A percentile compares a stretch with the other conserved stretches of the same genome.
Evolutionary conservation across 2,888 invertebrate species (phyloP).

Genomic region (Pandemis corylana): DNA sequence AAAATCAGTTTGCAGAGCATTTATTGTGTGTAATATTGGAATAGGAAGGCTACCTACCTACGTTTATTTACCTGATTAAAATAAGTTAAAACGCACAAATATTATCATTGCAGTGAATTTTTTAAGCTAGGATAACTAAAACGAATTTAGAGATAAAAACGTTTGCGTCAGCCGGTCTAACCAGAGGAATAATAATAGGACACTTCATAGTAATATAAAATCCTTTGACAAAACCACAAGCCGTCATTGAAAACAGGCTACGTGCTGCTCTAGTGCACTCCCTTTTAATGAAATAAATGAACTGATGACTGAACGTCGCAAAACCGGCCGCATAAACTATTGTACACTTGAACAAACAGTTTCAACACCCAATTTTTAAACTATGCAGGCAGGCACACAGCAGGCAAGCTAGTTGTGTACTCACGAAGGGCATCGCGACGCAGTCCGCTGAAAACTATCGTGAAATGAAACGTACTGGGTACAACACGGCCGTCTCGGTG

Average conservation of each 20-base stretch:
- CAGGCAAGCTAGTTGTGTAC: constrained; percentile 66
- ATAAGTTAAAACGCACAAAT: too few species aligned
- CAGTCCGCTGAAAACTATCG: constrained; percentile 76
- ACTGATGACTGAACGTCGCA: constrained; percentile 26
- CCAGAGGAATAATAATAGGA: background rate
- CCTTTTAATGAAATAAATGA: constrained; percentile 39
- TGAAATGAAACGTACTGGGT: constrained; percentile 82
- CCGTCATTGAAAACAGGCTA: constrained; percentile 28
- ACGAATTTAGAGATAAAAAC: background rate
- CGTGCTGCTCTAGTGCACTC: constrained; percentile 34
- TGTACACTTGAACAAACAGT: constrained; percentile 63
- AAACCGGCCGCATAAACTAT: constrained; percentile 14
- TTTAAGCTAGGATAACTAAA: background rate
- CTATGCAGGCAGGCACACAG: constrained; percentile 60
- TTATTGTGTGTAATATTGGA: too few species aligned
- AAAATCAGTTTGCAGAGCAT: too few species aligned
- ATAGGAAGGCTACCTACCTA: too few species aligned
- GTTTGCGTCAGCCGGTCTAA: background rate
- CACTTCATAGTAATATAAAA: constrained; percentile 16
- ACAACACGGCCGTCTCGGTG: constrained; percentile 79
- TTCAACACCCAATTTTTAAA: constrained; percentile 32
- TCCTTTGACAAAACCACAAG: constrained; percentile 20
- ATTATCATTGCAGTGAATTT: too few species aligned
- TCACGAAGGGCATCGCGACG: constrained; percentile 80
- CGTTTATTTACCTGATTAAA: too few species aligned